These are phyloP conservation scores for Fistularia commersonii DNA, from an alignment of 2,797 vertebrate species.

Conservation along the genomic window DNA sequence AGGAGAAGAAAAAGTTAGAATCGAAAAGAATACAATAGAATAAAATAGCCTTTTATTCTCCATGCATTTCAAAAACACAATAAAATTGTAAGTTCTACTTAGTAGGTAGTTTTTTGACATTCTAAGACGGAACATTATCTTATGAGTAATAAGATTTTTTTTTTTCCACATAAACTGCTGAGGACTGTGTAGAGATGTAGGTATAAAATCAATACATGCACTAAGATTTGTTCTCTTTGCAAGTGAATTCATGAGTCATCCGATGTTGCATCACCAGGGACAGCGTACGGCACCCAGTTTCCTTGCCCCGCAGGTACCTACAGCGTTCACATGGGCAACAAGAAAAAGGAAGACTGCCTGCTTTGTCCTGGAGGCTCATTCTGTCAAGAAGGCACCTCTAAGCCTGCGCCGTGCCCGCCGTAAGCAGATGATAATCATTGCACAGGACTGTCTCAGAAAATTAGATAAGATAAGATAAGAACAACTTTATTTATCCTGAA, in stretches of 20 bases:
- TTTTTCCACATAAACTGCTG: background rate
- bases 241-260: conserved; percentile 28
- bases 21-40: too few relatives aligned
- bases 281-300: conserved; percentile 79
- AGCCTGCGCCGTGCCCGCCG: conserved; percentile 82
- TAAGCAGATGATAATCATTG: conserved; percentile 55
- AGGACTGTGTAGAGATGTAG: background rate
- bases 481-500: too few relatives aligned
- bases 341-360: conserved; percentile 73
- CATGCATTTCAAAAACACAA: too few relatives aligned
- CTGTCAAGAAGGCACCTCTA: conserved; percentile 81
- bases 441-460: background rate
- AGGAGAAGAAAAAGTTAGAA: too few relatives aligned
- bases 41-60: too few relatives aligned
- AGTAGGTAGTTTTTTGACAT: too few relatives aligned
- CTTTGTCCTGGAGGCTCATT: conserved; percentile 82
- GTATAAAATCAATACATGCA: conserved; percentile 5
- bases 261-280: conserved; percentile 70
- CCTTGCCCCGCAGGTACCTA: conserved; percentile 84
- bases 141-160: too few relatives aligned
- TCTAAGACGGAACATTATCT: too few relatives aligned
- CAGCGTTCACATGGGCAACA: conserved; percentile 80
- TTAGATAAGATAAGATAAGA: too few relatives aligned
- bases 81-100: too few relatives aligned
- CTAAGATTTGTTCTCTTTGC: conserved; percentile 8